Percentiles rank a stretch among this genome's conserved stretches.
Conservation (phyloP, 2,797 vertebrate genomes). For the Myotis pilosus region DNA sequence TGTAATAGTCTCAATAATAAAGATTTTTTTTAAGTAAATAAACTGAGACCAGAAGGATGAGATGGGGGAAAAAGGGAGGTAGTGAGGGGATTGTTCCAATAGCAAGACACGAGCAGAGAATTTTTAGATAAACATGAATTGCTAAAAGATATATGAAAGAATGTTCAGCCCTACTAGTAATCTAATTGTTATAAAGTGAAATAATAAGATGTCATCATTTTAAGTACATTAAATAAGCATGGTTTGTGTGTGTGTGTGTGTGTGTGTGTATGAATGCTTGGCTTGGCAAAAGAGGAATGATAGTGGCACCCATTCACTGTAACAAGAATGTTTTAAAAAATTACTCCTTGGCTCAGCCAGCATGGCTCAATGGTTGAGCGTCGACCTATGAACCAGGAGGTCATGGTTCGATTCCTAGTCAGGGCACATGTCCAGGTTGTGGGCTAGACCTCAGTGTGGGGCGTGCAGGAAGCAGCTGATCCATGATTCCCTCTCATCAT, state of each 20-base stretch:
- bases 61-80: background rate
- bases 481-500: no score
- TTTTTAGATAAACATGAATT: background rate
- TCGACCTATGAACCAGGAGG: no score
- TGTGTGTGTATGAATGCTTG: background rate
- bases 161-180: background rate
- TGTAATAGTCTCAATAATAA: no score
- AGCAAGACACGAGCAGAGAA: background rate
- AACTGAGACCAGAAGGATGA: background rate
- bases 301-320: background rate
- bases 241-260: background rate
- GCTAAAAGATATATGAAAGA: background rate
- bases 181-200: background rate
- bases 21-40: no score
- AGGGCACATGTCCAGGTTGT: no score
- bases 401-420: no score
- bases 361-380: no score
- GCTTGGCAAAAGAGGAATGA: background rate
- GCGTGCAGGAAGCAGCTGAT: no score
- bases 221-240: background rate
- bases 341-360: no score
- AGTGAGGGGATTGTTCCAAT: background rate
- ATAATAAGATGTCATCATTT: background rate
- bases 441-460: no score
- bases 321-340: background rate